phyloP scores from a whole-genome alignment of 2,113 vertebrate species.

The Rhegmatorhina hoffmannsi region DNA sequence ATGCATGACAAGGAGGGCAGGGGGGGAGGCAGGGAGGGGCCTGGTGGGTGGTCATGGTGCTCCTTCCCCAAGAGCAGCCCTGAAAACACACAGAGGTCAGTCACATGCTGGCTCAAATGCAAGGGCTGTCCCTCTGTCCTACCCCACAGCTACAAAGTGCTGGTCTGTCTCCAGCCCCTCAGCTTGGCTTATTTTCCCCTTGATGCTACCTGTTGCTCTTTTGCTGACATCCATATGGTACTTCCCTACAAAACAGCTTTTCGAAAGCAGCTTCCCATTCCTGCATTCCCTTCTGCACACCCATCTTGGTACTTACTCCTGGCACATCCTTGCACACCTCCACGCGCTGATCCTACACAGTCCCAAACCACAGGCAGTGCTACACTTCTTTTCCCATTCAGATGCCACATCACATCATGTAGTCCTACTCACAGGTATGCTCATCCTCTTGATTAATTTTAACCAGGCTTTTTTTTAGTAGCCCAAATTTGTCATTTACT shows the following conservation, averaged over 20 bases:
- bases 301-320: not conserved
- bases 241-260: not conserved
- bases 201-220: not conserved
- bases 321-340: not conserved
- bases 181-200: not conserved
- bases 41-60: constrained; percentile 38
- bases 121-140: fast-evolving
- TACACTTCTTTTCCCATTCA: not conserved
- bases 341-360: fast-evolving
- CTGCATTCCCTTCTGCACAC: not conserved
- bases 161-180: not conserved
- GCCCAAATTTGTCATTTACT: not conserved
- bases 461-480: not conserved
- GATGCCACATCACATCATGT: not conserved
- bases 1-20: constrained; percentile 46
- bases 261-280: not conserved
- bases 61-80: constrained; percentile 79
- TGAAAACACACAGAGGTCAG: not conserved
- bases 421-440: not conserved
- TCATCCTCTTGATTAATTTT: not conserved
- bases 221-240: not conserved
- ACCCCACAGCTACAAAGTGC: not conserved
- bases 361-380: not conserved
- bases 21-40: constrained; percentile 34
- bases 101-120: not conserved